These are phyloP conservation scores for Rhineura floridana DNA, from an alignment of 2,113 vertebrate genomes.

Conservation along the genomic window DNA sequence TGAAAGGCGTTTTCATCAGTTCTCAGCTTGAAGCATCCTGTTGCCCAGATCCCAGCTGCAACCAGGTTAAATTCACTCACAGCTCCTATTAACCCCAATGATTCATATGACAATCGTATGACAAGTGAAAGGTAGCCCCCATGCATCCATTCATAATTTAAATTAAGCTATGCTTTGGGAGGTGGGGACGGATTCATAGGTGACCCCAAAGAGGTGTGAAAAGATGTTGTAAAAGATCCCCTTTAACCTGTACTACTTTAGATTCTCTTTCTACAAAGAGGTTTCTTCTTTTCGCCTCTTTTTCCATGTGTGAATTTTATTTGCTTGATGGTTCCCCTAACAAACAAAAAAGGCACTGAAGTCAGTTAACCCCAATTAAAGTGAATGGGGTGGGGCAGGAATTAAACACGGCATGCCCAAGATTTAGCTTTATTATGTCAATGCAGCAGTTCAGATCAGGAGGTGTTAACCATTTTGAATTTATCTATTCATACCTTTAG, in stretches of 20 bases:
- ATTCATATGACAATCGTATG: background rate
- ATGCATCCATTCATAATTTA: background rate
- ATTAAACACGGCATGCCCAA: background rate
- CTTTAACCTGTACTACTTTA: too few relatives aligned
- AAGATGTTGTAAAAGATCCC: background rate
- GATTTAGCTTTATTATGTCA: background rate
- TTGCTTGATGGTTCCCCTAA: background rate
- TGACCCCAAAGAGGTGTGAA: background rate
- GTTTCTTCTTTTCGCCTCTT: background rate
- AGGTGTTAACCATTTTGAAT: background rate
- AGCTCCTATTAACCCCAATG: rapidly evolving
- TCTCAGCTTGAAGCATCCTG: slow-evolving; percentile 38
- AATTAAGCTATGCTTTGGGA: background rate
- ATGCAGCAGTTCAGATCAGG: background rate
- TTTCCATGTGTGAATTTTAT: background rate
- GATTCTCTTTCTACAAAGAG: background rate
- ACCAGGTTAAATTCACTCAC: background rate
- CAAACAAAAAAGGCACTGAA: background rate
- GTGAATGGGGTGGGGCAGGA: background rate
- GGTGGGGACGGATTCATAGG: background rate
- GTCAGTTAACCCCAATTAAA: background rate
- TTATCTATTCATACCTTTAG: too few relatives aligned
- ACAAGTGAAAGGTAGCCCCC: background rate
- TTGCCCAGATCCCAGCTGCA: slow-evolving; percentile 17
- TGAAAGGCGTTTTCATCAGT: slow-evolving; percentile 66